These are phyloP conservation scores for Vanessa cardui DNA, from an alignment of 2,888 invertebrate species.

Conservation along the genomic window DNA sequence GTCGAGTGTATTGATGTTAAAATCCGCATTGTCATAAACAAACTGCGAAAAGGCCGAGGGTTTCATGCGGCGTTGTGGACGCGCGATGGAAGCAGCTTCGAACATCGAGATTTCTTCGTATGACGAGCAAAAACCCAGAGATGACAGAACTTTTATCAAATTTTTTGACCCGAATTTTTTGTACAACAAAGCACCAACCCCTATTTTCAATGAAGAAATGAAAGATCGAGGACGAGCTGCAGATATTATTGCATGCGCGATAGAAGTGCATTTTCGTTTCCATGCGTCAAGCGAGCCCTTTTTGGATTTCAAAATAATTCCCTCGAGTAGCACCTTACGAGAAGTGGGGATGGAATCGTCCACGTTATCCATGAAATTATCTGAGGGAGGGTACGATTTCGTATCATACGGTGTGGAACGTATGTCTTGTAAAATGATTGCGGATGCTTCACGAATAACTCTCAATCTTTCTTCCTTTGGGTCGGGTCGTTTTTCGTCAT, in stretches of 20 bases:
- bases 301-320: constrained; percentile 49
- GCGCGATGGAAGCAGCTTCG: constrained; percentile 16
- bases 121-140: constrained; percentile 42
- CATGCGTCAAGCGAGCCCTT: constrained; percentile 45
- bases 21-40: constrained; percentile 42
- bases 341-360: constrained; percentile 48
- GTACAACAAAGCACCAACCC: constrained; percentile 36
- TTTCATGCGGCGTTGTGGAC: neutral
- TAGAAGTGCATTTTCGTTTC: constrained; percentile 20
- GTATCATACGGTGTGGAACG: constrained; percentile 52
- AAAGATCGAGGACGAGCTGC: constrained; percentile 35
- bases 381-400: constrained; percentile 53
- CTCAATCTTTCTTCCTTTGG: constrained; percentile 35
- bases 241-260: constrained; percentile 21
- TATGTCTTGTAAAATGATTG: constrained; percentile 59
- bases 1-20: constrained; percentile 41
- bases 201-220: constrained; percentile 31
- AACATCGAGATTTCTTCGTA: constrained; percentile 39
- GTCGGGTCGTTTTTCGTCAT: constrained; percentile 1
- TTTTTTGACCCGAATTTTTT: constrained; percentile 37
- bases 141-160: constrained; percentile 38
- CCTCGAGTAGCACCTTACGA: constrained; percentile 52
- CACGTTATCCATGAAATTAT: constrained; percentile 49
- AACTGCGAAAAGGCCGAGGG: constrained; percentile 29
- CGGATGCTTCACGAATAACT: constrained; percentile 58